A percentile compares a stretch with the other conserved stretches of the same genome.
phyloP scores from a whole-genome alignment of 1,140 invertebrate genomes.

The Micrasema longulum region DNA sequence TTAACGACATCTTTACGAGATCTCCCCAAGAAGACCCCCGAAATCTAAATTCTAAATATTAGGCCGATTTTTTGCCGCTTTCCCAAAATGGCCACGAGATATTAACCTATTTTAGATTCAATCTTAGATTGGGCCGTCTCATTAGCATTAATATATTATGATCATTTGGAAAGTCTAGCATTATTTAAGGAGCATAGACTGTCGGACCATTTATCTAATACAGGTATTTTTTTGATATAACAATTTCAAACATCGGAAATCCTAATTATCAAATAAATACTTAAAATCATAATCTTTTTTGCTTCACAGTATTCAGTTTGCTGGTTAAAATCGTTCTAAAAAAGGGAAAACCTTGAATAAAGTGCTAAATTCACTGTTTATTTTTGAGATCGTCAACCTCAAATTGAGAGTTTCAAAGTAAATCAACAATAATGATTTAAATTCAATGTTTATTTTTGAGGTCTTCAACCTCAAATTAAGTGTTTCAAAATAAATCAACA shows the following conservation, averaged over 20 bases:
- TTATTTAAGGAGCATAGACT: not conserved
- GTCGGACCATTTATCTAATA: not conserved
- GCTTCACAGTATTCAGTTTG: no score
- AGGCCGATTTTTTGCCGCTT: not conserved
- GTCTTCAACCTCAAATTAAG: no score
- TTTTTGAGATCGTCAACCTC: no score
- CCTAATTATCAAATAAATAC: not conserved
- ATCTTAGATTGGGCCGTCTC: not conserved
- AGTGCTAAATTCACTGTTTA: no score
- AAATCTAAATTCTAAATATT: conserved; percentile 3
- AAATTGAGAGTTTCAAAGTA: no score
- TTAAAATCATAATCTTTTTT: not conserved
- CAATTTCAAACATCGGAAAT: not conserved
- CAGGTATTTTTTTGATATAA: not conserved
- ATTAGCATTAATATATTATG: no score
- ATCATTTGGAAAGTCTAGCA: not conserved
- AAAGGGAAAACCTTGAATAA: no score
- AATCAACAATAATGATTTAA: no score
- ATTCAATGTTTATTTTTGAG: no score
- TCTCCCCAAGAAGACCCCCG: conserved; percentile 1
- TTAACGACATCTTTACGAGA: conserved; percentile 34
- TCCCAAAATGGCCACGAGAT: conserved; percentile 1
- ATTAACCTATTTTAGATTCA: conserved; percentile 17
- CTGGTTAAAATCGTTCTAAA: no score
- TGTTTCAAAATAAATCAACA: no score